Conservation (phyloP, 1,140 invertebrate species). For the Centruroides sculpturatus region DNA sequence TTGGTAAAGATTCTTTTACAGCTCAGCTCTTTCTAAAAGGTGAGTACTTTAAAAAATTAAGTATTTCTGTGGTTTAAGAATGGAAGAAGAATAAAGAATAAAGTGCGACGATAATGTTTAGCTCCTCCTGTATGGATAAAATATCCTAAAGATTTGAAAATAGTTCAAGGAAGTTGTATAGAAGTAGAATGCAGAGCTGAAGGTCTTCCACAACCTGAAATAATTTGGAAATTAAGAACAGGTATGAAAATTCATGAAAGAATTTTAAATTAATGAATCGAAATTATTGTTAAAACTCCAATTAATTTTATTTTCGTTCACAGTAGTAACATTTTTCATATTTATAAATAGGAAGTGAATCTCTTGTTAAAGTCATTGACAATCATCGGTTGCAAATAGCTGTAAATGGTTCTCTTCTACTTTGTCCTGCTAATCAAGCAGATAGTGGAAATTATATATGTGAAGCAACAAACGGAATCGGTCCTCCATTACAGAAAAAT, state of each 20-base stretch:
- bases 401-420: too few species aligned
- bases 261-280: too few species aligned
- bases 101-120: not conserved
- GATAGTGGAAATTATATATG: too few species aligned
- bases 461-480: too few species aligned
- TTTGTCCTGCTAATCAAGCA: too few species aligned
- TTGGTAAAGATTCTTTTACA: slow-evolving; percentile 81
- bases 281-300: too few species aligned
- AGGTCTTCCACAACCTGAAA: slow-evolving; percentile 5
- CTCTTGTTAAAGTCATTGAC: too few species aligned
- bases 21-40: slow-evolving; percentile 68
- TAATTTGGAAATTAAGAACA: slow-evolving; percentile 31
- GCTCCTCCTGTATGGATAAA: slow-evolving; percentile 10
- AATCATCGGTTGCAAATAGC: too few species aligned
- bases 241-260: not conserved
- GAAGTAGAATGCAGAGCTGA: not conserved
- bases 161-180: not conserved
- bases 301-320: too few species aligned
- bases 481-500: too few species aligned
- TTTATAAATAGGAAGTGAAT: not conserved
- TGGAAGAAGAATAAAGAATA: not conserved
- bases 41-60: slow-evolving; percentile 27
- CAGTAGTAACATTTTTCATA: not conserved
- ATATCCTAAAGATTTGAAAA: not conserved
- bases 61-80: not conserved